Base-by-base conservation (phyloP, 2,888 invertebrate species). In the Nomada fabriciana region DNA sequence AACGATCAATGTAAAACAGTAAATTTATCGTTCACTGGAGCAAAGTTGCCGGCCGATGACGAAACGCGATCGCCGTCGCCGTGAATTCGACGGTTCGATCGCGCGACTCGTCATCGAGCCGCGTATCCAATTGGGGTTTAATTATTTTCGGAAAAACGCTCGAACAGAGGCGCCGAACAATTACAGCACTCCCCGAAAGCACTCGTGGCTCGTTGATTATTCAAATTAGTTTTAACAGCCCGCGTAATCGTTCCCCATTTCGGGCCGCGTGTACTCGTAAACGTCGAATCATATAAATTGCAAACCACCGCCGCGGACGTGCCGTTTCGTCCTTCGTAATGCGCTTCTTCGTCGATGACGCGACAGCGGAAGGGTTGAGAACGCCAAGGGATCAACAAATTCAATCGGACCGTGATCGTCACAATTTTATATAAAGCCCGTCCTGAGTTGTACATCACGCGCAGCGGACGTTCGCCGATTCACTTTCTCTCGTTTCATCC, bases 331-430 rank as follows among this genome's bases (percentile, higher is more conserved):
- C 20, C 25, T 20, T 43, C 18, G 61, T 64, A 57, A 75, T n/a
- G 52, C 42, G 63, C 10, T 64, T 15, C 75, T 74, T 68, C 25
- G 72, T 59, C 11, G 50, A 52, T 53, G 50, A 63, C 50, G 53
- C 60, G 75, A 78, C 76, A 20, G 71, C 65, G 65, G 64, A 63
- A 57, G 68, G 71, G 71, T 50, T 61, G 76, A 50, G 65, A 57
- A 74, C 65, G 50, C 71, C 53, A 29, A 25, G 63, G 80, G 67
- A 53, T 77, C 74, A 72, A 57, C 70, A 82, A 78, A 83, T 82
- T 75, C 82, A 78, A 83, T 83, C 82, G 73, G 74, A 70, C 20
- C 47, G 57, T 9, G 77, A 83, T 82, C 82, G 75, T 68, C 73
- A 75, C 68, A 50, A 55, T 78, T 55, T 75, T 67, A 29, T 55